These are phyloP conservation scores for Allolobophora icterica DNA, from an alignment of 2,888 invertebrate species.

Conservation along the genomic window DNA sequence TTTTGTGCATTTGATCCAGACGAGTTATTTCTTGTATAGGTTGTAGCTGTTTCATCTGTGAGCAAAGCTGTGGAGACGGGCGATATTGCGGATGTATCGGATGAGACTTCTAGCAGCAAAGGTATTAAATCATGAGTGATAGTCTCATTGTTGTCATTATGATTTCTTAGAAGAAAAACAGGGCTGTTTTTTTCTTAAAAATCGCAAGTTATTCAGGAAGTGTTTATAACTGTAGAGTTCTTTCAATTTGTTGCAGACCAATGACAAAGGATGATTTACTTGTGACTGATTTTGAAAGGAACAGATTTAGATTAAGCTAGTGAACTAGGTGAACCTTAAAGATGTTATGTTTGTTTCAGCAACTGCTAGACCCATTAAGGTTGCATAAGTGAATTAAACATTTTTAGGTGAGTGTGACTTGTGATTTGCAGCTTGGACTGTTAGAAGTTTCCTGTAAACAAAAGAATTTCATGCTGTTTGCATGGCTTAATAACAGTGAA, in stretches of 20 bases:
- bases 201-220: too few relatives aligned
- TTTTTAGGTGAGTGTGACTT: not conserved
- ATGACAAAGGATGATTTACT: not conserved
- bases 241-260: too few relatives aligned
- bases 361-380: not conserved
- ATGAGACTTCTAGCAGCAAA: not conserved
- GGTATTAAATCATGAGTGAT: not conserved
- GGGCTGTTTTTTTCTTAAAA: not conserved
- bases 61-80: constrained; percentile 25
- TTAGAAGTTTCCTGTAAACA: not conserved
- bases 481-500: not conserved
- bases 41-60: constrained; percentile 26
- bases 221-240: too few relatives aligned
- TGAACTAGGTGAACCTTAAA: not conserved
- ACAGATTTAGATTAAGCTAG: not conserved
- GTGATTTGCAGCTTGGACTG: not conserved
- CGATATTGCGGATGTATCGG: constrained; percentile 1
- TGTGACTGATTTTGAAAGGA: not conserved
- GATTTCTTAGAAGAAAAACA: not conserved
- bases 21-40: not conserved
- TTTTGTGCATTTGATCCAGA: not conserved
- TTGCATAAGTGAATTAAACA: not conserved
- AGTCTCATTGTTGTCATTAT: not conserved
- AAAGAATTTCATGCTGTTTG: not conserved
- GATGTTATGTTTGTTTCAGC: not conserved